Evolutionary conservation across 2,113 vertebrate genomes (phyloP).

Genomic region (Hemicordylus capensis): DNA sequence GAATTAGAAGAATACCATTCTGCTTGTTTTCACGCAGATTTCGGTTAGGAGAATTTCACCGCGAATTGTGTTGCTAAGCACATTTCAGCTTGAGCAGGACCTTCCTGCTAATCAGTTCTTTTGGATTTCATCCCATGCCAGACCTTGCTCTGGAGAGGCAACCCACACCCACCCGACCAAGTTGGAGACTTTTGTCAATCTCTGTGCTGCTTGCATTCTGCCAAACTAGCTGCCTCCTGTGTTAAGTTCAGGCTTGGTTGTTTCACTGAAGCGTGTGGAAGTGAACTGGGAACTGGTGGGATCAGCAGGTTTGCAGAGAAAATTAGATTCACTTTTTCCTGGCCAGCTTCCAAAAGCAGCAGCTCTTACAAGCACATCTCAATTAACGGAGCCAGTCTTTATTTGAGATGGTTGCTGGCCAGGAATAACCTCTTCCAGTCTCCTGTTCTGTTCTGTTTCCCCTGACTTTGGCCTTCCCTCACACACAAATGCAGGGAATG

Average conservation of each 20-base stretch:
- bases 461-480: background rate
- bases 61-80: background rate
- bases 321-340: conserved; percentile 48
- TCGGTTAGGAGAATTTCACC: background rate
- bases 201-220: background rate
- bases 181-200: background rate
- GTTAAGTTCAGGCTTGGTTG: background rate
- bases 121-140: background rate
- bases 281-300: conserved; percentile 9
- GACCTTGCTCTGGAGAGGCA: background rate
- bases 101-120: background rate
- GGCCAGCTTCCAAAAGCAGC: conserved; percentile 63
- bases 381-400: conserved; percentile 69
- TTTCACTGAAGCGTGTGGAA: background rate
- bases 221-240: background rate
- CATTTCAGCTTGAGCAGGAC: background rate
- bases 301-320: conserved; percentile 59
- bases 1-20: background rate
- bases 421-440: conserved; percentile 37
- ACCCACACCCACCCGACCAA: background rate
- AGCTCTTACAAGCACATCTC: conserved; percentile 66
- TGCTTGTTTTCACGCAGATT: background rate
- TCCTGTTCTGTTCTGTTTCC: conserved; percentile 9
- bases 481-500: background rate
- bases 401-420: conserved; percentile 57